Conservation (phyloP, 2,113 vertebrate genomes). For the Heptranchias perlo region DNA sequence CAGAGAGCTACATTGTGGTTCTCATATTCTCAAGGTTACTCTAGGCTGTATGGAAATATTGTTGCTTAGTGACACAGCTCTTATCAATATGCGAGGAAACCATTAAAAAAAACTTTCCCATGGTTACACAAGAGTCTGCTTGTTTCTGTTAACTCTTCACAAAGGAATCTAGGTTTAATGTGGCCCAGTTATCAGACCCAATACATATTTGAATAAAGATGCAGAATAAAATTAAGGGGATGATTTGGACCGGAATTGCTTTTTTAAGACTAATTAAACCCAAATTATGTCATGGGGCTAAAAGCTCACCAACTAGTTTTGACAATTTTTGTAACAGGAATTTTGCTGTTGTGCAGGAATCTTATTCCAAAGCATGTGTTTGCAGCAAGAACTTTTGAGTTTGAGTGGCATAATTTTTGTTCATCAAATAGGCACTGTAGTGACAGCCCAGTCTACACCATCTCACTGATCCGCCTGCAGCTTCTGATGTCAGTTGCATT, state of each 20-base stretch:
- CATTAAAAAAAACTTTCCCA: background rate
- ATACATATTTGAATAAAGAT: background rate
- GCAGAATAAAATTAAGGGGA: background rate
- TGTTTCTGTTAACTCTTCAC: background rate
- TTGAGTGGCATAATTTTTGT: background rate
- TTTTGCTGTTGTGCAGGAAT: background rate
- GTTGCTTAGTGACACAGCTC: conserved; percentile 5
- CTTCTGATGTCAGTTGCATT: background rate
- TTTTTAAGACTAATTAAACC: background rate
- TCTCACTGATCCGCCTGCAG: too few relatives aligned
- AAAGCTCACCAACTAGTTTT: background rate
- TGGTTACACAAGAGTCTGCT: background rate
- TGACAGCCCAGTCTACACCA: background rate
- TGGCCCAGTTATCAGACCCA: background rate
- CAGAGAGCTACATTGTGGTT: background rate
- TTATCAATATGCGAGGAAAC: background rate
- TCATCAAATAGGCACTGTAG: background rate
- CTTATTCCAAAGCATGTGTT: background rate
- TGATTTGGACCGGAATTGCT: background rate
- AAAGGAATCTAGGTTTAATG: background rate
- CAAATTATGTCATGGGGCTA: background rate
- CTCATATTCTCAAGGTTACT: background rate
- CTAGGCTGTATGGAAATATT: background rate
- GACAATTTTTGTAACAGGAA: background rate
- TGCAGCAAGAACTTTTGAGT: background rate